Evolutionary conservation across 2,797 vertebrate genomes (phyloP), one percentile per base, ranked within the genome.

Genomic region (Geotrypetes seraphini): DNA sequence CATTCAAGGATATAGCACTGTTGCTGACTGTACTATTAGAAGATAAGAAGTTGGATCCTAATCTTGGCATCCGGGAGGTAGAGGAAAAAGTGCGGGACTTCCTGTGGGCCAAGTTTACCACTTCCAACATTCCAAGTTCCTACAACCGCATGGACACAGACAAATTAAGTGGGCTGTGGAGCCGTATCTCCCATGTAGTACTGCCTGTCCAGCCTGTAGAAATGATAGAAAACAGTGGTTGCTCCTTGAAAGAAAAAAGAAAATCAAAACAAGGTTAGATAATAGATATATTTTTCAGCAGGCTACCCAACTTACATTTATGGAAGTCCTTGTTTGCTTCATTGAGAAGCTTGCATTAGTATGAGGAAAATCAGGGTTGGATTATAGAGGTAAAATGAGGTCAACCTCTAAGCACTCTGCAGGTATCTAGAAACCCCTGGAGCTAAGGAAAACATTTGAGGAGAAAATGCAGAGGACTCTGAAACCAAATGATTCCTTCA

Each of bases 161-260:
- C 54, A 93, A 94, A 39, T 63, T 80, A 16, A 74, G 92, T 1
- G 95, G 95, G 14, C 76, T 98, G 11, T 97, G 93, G 95, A 96
- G 93, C 55, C 85, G 91, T 16, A 93, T 98, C 34, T 89, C 92
- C 1, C 93, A 97, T 54, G 63, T 98, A 5, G 71, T 93, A 9
- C 68, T 98, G 4, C 93, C 92, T 0, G 84, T 96, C 2, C 60
- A 64, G 16, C 71, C 81, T 0, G 90, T 89, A 41, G 37, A 25
- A 28, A 28, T 14, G 30, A 60, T 88, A 0, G 87, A 94, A 49
- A 57, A 73, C 10, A 25, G 20, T 0, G 85, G 73, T 18, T 99
- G 93, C 57, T 8, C 22, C 3, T 33, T 6, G 31, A 24, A n/a
- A n/a, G n/a, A n/a, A n/a, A n/a, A n/a, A n/a, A n/a, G n/a, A n/a